Evolutionary conservation across 2,797 vertebrate genomes (phyloP), one percentile per base, ranked within the genome.

Genomic region (Cottoperca gobio): DNA sequence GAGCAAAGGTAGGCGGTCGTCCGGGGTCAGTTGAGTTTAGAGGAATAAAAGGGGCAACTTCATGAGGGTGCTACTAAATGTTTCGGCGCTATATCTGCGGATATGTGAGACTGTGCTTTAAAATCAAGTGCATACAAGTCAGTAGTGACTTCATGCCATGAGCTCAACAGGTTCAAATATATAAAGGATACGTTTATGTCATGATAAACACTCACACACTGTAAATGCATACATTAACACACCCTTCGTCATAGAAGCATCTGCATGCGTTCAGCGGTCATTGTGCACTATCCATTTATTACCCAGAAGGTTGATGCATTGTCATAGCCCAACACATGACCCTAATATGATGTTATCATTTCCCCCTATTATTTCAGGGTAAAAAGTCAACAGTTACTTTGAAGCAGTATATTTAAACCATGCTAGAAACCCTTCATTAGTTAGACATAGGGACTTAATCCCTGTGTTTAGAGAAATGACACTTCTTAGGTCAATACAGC

Each of bases 1-100:
- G 98, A 99, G 91, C 97, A 99, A 96, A 99, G 97, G 98, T 99
- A 97, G 93, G 96, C 93, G 95, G 92, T 91, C 62, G 49, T 39
- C 54, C 52, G 19, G 35, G 52, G 28, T 35, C 46, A 37, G 33
- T 33, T 28, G 64, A 61, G 43, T 71, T 78, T 48, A 19, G 46
- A 64, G 57, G 35, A 54, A 53, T 8, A 45, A 12, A 52, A 12
- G 31, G n/a, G 5, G 50, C 8, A 8, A 23, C 8, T 42, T 33
- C 8, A 13, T 5, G 16, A 53, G 65, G 62, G 70, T 8, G 75
- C 33, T 46, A 67, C 33, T 40, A 54, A 52, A 72, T 46, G 16
- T 62, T 43, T 11, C 55, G 21, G 39, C 55, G 66, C 66, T 68
- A 19, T 14, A 45, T 61, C 75, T 19, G n/a, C 23, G 6, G 37